Base-by-base conservation (phyloP, 1,140 invertebrate genomes). In the Heterodera schachtii region DNA sequence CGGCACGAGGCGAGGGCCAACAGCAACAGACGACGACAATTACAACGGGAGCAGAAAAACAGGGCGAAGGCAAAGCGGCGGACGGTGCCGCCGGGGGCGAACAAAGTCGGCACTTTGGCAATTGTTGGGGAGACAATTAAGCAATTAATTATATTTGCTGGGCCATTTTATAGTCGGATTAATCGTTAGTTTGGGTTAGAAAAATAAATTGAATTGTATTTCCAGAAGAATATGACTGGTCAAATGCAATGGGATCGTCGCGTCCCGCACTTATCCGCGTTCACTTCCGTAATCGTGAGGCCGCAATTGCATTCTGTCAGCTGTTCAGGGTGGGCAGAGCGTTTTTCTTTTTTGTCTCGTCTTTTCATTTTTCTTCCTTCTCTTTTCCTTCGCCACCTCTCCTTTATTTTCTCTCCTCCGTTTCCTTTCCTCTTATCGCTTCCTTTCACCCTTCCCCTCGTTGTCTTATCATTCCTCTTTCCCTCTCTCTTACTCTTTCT, bases 261-360 rank as follows among this genome's bases (percentile, higher is more conserved):
- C 75, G 75, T 76, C 77, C 77, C 6, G 60, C 64, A 9, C 77
- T 78, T 46, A 47, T 78, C 21, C 77, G 77, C 19, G 64, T 49
- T 46, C 47, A 44, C 2, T 78, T 78, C 49, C 77, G 77, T 43
- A 21, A 8, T 49, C 52, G 66, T 31, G 77, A 78, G n/a, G 77
- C 77, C 6, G 77, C 77, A 11, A 66, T 52, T 19, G 77, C 77
- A 70, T 78, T 78, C 49, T 71, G 77, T 69, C 77, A 78, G n/a
- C 21, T 78, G 31, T 78, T 78, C 11, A 78, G 70, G 77, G 77
- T 78, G 31, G n/a, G 41, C 31, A 49, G 11, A 0, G 8, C 31
- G n/a, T 67, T 16, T 46, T 69, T 78, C 5, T 19, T 1, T 21
- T 21, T 78, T 66, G 16, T 66, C 3, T 77, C 4, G 52, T 77